Conservation (phyloP, 2,113 vertebrate genomes). For the Kryptolebias marmoratus region DNA sequence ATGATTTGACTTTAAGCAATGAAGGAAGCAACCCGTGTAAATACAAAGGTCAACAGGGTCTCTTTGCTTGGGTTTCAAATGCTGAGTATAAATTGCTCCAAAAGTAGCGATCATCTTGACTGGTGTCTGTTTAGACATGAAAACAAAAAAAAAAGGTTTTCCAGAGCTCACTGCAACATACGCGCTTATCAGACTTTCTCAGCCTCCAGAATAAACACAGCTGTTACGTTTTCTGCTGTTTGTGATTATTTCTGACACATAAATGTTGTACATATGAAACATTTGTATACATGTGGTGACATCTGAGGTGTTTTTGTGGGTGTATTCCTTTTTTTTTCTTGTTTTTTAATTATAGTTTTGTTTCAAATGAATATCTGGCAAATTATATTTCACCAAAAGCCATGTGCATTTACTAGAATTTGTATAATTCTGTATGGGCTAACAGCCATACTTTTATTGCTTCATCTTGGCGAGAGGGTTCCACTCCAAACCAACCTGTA, state of each 20-base stretch:
- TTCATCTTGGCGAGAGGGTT: slow-evolving; percentile 45
- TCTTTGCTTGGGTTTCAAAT: slow-evolving; percentile 20
- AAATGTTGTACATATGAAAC: slow-evolving; percentile 65
- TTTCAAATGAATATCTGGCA: slow-evolving; percentile 37
- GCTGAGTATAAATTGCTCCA: slow-evolving; percentile 27
- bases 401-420: slow-evolving; percentile 65
- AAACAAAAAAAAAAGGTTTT: slow-evolving; percentile 25
- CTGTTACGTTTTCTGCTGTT: slow-evolving; percentile 61
- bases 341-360: slow-evolving; percentile 27
- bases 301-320: slow-evolving; percentile 14
- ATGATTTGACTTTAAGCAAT: slow-evolving; percentile 11
- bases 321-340: slow-evolving; percentile 25
- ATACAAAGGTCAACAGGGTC: slow-evolving; percentile 60
- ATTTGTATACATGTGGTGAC: slow-evolving; percentile 58
- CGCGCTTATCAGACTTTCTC: slow-evolving; percentile 44
- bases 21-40: slow-evolving; percentile 15
- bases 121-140: slow-evolving; percentile 28
- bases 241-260: slow-evolving; percentile 63
- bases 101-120: slow-evolving; percentile 21
- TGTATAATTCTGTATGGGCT: slow-evolving; percentile 49
- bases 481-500: slow-evolving; percentile 61
- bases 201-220: slow-evolving; percentile 70
- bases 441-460: slow-evolving; percentile 61
- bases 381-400: slow-evolving; percentile 65
- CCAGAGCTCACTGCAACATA: slow-evolving; percentile 25